Conservation (phyloP, 92 coral and sea anemone genomes). For the Palythoa grandiflora region DNA sequence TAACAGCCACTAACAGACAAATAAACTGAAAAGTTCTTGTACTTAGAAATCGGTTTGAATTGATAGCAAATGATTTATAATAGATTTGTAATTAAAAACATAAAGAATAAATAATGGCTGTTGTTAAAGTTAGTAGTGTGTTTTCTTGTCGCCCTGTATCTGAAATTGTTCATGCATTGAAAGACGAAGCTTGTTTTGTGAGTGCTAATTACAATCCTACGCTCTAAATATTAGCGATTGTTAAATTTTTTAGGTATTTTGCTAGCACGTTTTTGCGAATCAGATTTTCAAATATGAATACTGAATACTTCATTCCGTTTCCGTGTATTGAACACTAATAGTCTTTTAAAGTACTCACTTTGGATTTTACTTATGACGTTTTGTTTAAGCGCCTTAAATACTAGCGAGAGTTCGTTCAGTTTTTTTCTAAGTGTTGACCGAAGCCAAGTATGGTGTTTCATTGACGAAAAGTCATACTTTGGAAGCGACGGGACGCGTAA, state of each 20-base stretch:
- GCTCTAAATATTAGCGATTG: not conserved
- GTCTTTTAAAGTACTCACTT: not conserved
- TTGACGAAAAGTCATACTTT: not conserved
- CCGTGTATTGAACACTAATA: not conserved
- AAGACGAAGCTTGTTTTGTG: not conserved
- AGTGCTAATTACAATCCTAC: not conserved
- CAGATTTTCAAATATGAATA: too few species aligned
- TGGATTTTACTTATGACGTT: not conserved
- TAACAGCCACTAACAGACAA: not conserved
- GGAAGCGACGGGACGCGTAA: not conserved
- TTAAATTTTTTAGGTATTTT: too few species aligned
- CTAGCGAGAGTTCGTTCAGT: not conserved
- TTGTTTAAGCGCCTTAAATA: not conserved
- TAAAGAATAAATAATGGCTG: not conserved
- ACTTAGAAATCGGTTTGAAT: not conserved
- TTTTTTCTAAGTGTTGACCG: not conserved
- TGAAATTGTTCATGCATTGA: not conserved
- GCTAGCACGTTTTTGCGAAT: too few species aligned
- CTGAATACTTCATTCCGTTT: not conserved
- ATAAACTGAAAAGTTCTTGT: not conserved
- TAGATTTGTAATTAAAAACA: not conserved
- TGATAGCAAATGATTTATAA: constrained; percentile 17
- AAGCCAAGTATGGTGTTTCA: not conserved
- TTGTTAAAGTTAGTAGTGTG: not conserved
- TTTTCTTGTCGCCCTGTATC: not conserved